Conservation (phyloP, 2,888 invertebrate genomes). For the Drosophila meridionalis region DNA sequence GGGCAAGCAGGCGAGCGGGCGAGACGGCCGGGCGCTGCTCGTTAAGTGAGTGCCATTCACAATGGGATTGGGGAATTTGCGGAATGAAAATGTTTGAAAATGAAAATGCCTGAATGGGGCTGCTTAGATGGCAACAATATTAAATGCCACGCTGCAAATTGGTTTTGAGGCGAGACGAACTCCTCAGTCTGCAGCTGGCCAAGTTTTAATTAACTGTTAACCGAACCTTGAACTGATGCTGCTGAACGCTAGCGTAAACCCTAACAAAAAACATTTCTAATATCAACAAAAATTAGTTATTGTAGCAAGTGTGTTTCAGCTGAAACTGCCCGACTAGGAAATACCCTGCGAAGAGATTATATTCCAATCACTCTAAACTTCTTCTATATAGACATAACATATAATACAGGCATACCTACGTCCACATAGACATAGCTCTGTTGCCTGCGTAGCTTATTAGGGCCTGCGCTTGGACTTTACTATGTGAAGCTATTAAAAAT, state of each 20-base stretch:
- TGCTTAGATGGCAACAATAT: constrained; percentile 4
- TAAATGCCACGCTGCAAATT: constrained; percentile 7
- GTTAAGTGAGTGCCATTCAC: constrained; percentile 13
- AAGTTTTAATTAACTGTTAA: constrained; percentile 12
- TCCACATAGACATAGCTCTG: too few species aligned
- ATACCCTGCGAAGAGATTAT: neutral
- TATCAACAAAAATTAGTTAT: neutral
- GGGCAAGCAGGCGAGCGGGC: neutral
- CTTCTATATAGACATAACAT: too few species aligned
- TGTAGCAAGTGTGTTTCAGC: too few species aligned
- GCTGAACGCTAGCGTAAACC: neutral
- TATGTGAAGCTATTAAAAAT: too few species aligned
- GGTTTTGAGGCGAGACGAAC: neutral
- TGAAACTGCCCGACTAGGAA: neutral
- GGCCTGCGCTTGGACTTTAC: too few species aligned
- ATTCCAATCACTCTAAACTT: neutral
- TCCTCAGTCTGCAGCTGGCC: neutral
- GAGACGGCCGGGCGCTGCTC: neutral
- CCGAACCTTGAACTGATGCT: constrained; percentile 3
- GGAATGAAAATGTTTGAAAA: constrained; percentile 19
- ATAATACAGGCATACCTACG: too few species aligned
- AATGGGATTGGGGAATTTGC: constrained; percentile 13
- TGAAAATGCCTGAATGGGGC: constrained; percentile 7
- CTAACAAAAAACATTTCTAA: neutral
- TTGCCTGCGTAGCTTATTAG: too few species aligned